Conservation (phyloP, 2,113 vertebrate genomes). For the Puntigrus tetrazona region DNA sequence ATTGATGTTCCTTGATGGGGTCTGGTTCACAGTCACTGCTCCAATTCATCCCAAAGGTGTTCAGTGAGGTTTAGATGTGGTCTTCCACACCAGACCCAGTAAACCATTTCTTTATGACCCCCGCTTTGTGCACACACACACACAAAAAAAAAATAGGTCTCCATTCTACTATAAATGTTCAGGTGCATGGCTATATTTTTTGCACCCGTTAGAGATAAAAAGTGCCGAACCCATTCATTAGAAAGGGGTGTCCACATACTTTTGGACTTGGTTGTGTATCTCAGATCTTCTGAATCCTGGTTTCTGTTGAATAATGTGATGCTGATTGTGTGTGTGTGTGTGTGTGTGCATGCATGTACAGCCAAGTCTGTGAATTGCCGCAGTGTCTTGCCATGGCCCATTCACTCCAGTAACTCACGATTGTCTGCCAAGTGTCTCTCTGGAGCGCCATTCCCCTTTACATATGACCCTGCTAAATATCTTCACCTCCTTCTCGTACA, state of each 20-base stretch:
- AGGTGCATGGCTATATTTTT: background rate
- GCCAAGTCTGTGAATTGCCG: constrained; percentile 18
- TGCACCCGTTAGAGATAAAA: background rate
- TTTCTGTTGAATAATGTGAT: background rate
- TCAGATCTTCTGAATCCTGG: background rate
- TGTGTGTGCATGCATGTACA: background rate
- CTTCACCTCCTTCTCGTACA: background rate
- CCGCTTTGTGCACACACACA: background rate
- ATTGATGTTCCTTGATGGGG: background rate
- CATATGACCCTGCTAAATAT: constrained; percentile 34
- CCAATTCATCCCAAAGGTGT: background rate
- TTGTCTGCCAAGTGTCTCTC: constrained; percentile 45
- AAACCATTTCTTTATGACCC: background rate
- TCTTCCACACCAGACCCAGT: background rate
- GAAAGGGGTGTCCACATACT: background rate
- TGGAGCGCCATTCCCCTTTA: constrained; percentile 40
- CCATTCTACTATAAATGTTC: background rate
- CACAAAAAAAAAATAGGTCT: background rate
- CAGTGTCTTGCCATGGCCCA: constrained; percentile 15
- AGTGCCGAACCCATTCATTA: background rate
- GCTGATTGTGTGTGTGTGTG: background rate
- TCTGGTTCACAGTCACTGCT: background rate
- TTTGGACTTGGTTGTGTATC: background rate
- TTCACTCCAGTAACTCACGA: constrained; percentile 37
- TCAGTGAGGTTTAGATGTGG: constrained; percentile 12